phyloP scores from a whole-genome alignment of 2,113 vertebrate species.

The Centrocercus urophasianus region DNA sequence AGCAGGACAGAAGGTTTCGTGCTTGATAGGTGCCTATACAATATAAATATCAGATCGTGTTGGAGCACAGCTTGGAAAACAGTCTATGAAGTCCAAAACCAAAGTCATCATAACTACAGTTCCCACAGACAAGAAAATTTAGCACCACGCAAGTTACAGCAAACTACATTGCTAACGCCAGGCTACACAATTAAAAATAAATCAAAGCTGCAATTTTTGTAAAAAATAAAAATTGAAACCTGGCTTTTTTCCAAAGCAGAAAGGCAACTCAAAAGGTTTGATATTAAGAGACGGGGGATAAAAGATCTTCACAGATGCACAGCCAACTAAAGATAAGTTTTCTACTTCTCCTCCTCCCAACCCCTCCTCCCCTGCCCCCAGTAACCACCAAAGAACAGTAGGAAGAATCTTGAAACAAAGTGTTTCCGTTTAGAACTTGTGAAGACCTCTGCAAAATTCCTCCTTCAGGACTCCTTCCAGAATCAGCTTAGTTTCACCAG shows the following conservation, averaged over 20 bases:
- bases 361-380: too few species aligned
- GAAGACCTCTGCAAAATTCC: neutral
- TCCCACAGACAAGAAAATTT: slow-evolving; percentile 13
- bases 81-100: neutral
- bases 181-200: neutral
- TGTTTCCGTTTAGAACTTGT: neutral
- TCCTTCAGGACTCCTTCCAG: neutral
- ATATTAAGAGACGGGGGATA: neutral
- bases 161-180: neutral
- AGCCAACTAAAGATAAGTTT: neutral
- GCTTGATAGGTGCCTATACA: neutral
- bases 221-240: neutral
- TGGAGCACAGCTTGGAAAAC: neutral
- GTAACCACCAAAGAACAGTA: too few species aligned
- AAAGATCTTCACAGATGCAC: neutral
- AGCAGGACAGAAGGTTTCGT: neutral
- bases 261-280: neutral
- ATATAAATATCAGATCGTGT: neutral
- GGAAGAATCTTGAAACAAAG: neutral
- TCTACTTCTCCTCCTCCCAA: too few species aligned
- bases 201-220: neutral
- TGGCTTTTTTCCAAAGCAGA: neutral
- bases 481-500: neutral
- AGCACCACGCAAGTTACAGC: neutral
- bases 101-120: neutral